Evolutionary conservation across 2,888 invertebrate genomes (phyloP), one percentile per base, ranked within the genome.

Genomic region (Mythimna lalbum): DNA sequence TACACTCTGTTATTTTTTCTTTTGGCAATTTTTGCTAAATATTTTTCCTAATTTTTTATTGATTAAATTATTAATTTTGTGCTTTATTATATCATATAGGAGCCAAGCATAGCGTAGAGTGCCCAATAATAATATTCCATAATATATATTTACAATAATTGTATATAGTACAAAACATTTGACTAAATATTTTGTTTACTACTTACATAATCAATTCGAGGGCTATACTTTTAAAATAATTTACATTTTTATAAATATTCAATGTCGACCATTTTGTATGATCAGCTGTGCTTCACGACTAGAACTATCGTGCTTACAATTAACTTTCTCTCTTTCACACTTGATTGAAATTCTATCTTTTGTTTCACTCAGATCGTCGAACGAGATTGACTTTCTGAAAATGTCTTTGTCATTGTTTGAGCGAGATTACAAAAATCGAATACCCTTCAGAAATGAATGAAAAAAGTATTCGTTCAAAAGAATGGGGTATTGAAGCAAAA

Each of bases 111-210:
- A 92, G 92, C 91, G 82, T 86, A 85, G 85, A 86, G 92, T 92
- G 90, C 86, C 87, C 80, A 73, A 76, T 87, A 80, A 76, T 76
- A 86, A 63, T 73, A 73, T 78, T 81, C 76, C 83, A 79, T 79
- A 81, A 80, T 82, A 86, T 83, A 80, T 90, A 90, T 90, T 84
- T 90, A 90, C 90, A 86, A 80, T 87, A 85, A 79, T 83, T 81
- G 78, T 87, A 84, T 90, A 90, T 91, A 88, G 89, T 94, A 94
- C 92, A 94, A 94, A 94, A 94, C 91, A 93, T 92, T 90, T 88
- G 85, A 84, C 90, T 91, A 91, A 89, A 92, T 90, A 91, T 92
- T 92, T 93, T 88, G 88, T 88, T 91, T 88, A 78, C 93, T 93
- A 93, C 91, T 91, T 91, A 92, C 76, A 87, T 85, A 85, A 88